Evolutionary conservation across 2,797 vertebrate species (phyloP).

Genomic region (Sciurus vulgaris): DNA sequence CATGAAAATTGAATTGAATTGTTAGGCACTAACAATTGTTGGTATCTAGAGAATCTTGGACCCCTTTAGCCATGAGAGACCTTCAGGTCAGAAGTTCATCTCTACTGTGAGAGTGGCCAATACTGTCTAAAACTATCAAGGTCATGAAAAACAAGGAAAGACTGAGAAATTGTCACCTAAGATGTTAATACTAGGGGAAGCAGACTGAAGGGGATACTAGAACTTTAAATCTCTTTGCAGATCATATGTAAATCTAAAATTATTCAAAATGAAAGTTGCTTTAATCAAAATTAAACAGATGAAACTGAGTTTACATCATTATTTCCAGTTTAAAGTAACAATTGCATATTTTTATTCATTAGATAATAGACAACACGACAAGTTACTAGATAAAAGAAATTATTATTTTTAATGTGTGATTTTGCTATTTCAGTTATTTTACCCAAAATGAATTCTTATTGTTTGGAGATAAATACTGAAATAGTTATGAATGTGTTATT

Average conservation of each 20-base stretch:
- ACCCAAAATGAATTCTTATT: neutral
- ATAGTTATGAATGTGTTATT: conserved; percentile 26
- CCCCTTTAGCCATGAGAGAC: too few relatives aligned
- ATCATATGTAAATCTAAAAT: too few relatives aligned
- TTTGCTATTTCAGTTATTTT: conserved; percentile 31
- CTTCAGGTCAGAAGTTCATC: too few relatives aligned
- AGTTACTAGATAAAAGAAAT: conserved; percentile 18
- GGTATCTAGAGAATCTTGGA: too few relatives aligned
- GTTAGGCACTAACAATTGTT: too few relatives aligned
- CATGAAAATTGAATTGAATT: neutral
- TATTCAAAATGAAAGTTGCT: conserved; percentile 40
- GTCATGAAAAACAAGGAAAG: too few relatives aligned
- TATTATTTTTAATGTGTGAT: conserved; percentile 49
- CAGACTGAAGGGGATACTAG: too few relatives aligned
- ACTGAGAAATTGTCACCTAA: too few relatives aligned
- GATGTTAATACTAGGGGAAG: too few relatives aligned
- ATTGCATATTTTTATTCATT: conserved; percentile 40
- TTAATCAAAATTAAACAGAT: conserved; percentile 13
- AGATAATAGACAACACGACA: neutral
- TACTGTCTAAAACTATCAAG: too few relatives aligned
- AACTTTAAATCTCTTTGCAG: too few relatives aligned
- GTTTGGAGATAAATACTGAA: conserved; percentile 42
- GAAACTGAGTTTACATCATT: conserved; percentile 32
- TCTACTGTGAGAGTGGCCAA: too few relatives aligned
- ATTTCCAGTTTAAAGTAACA: conserved; percentile 45